A percentile compares a stretch with the other conserved stretches of the same genome.
phyloP scores from a whole-genome alignment of 2,113 vertebrate species.

The Desmodus rotundus region DNA sequence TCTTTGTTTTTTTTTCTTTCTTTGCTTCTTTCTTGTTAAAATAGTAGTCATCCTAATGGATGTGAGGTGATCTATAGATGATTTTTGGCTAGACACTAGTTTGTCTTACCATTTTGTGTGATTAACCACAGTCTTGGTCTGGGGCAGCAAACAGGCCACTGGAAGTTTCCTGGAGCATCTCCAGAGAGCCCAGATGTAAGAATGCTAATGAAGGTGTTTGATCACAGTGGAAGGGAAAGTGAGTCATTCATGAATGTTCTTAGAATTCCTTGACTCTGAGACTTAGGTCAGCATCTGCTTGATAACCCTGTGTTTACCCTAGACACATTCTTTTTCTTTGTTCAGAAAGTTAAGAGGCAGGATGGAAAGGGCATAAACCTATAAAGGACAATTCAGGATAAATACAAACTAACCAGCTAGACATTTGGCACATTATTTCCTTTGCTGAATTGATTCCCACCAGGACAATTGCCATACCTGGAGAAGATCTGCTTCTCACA shows the following conservation, averaged over 20 bases:
- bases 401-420: slow-evolving; percentile 16
- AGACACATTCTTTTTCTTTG: background rate
- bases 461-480: slow-evolving; percentile 41
- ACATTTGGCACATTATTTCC: slow-evolving; percentile 1
- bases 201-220: background rate
- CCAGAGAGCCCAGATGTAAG: background rate
- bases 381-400: slow-evolving; percentile 54
- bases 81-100: background rate
- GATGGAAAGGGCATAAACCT: background rate
- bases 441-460: slow-evolving; percentile 63
- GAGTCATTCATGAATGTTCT: background rate
- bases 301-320: background rate
- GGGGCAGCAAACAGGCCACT: background rate
- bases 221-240: background rate
- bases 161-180: background rate
- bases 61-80: background rate
- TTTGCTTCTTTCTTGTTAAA: no score
- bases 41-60: background rate
- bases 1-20: background rate
- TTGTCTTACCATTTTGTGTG: background rate
- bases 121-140: background rate
- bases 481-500: background rate
- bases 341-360: background rate
- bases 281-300: background rate
- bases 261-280: background rate